Conservation (phyloP, 2,797 vertebrate species). For the Mormyrus hasselquistii region DNA sequence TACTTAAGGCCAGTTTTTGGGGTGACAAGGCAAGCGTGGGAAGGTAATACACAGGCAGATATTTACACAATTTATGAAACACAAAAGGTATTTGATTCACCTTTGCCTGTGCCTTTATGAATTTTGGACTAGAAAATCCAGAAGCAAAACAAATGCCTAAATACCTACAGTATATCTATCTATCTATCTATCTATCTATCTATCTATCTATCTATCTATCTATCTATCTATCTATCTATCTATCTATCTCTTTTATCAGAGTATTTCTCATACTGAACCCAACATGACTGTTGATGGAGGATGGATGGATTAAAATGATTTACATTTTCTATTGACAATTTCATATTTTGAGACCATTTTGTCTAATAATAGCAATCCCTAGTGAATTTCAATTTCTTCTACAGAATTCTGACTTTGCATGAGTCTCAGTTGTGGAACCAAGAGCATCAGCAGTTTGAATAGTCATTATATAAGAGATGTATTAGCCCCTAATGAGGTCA, state of each 20-base stretch:
- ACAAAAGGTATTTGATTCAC: background rate
- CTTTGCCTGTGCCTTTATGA: background rate
- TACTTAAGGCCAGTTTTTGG: background rate
- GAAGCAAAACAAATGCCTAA: background rate
- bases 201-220: background rate
- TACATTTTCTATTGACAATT: background rate
- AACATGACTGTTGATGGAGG: background rate
- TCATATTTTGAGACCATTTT: background rate
- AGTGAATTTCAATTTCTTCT: background rate
- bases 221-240: background rate
- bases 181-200: background rate
- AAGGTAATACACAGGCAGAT: background rate
- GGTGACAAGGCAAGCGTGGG: background rate
- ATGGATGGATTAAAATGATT: background rate
- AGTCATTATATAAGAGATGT: background rate
- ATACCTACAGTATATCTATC: no score
- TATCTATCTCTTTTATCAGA: background rate
- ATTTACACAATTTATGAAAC: background rate
- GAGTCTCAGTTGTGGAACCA: background rate
- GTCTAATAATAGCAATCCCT: background rate
- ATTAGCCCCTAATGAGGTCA: background rate
- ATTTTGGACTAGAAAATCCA: background rate
- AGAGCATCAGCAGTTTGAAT: background rate
- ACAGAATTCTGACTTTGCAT: background rate
- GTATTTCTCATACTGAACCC: background rate